Conservation (phyloP, 1,140 invertebrate species). For the Leguminivora glycinivorella region DNA sequence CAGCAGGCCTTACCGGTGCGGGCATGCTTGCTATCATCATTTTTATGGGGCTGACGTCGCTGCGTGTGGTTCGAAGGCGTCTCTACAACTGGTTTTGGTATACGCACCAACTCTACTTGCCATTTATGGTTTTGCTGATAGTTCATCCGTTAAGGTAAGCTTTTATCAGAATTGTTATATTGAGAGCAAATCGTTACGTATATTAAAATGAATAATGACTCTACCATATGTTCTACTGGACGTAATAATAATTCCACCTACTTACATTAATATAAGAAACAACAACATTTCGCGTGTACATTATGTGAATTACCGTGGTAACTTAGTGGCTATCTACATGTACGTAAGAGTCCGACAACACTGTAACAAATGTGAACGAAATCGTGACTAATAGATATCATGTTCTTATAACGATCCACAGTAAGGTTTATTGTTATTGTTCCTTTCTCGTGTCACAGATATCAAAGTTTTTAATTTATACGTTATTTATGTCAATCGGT, state of each 20-base stretch:
- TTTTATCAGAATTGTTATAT: not conserved
- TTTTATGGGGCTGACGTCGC: slow-evolving; percentile 62
- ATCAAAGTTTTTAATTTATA: not conserved
- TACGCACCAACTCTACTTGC: slow-evolving; percentile 66
- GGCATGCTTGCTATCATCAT: slow-evolving; percentile 58
- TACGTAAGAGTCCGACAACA: too few species aligned
- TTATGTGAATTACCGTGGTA: too few species aligned
- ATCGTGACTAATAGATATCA: too few species aligned
- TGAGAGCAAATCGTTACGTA: not conserved
- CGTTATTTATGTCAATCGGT: not conserved
- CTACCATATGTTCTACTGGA: too few species aligned
- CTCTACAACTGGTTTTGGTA: slow-evolving; percentile 71
- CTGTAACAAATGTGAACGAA: too few species aligned
- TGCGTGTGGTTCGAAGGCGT: slow-evolving; percentile 52
- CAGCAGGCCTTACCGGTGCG: slow-evolving; percentile 61
- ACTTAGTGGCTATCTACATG: too few species aligned
- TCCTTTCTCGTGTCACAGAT: not conserved
- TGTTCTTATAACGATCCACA: too few species aligned
- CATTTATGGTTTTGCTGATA: slow-evolving; percentile 62
- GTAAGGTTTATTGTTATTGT: too few species aligned
- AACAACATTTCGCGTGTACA: too few species aligned
- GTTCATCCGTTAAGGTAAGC: slow-evolving; percentile 70
- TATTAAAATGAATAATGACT: too few species aligned
- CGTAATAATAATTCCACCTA: too few species aligned
- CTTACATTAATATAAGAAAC: too few species aligned